Evolutionary conservation across 2,888 invertebrate genomes (phyloP).

Genomic region (Micoletzkya japonica): DNA sequence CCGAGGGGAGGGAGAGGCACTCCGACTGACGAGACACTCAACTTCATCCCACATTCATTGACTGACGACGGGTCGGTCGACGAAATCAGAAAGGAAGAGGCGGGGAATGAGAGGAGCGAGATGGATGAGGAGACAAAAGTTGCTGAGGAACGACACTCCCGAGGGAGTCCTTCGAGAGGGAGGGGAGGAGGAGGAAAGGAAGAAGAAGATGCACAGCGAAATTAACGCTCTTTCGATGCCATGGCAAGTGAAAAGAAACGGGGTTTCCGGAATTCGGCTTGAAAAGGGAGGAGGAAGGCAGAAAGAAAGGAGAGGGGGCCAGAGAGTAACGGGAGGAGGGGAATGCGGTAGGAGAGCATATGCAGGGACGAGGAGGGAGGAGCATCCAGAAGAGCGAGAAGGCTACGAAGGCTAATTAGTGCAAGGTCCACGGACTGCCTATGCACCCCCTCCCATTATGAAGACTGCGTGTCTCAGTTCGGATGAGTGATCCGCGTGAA

Average conservation of each 20-base stretch:
- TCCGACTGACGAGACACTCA: slow-evolving; percentile 9
- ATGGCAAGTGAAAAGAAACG: background rate
- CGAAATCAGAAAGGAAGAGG: background rate
- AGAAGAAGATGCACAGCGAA: background rate
- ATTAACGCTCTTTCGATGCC: background rate
- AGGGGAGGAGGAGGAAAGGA: background rate
- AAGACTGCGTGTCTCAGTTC: too few relatives aligned
- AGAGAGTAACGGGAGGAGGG: too few relatives aligned
- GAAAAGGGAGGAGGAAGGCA: too few relatives aligned
- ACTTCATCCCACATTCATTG: background rate
- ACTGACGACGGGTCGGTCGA: background rate
- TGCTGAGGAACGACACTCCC: background rate
- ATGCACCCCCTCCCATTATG: too few relatives aligned
- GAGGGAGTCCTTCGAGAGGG: background rate
- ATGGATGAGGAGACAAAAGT: background rate
- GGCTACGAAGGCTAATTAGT: too few relatives aligned
- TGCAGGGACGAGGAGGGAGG: too few relatives aligned
- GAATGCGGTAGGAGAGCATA: too few relatives aligned
- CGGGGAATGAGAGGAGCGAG: slow-evolving; percentile 2
- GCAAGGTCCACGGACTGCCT: too few relatives aligned
- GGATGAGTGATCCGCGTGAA: too few relatives aligned
- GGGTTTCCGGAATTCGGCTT: background rate
- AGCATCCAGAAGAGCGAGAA: too few relatives aligned
- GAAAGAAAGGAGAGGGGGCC: too few relatives aligned
- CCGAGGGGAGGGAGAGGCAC: slow-evolving; percentile 11